Conservation (phyloP, 2,797 vertebrate species). For the Hypotaenidia philippensis region DNA sequence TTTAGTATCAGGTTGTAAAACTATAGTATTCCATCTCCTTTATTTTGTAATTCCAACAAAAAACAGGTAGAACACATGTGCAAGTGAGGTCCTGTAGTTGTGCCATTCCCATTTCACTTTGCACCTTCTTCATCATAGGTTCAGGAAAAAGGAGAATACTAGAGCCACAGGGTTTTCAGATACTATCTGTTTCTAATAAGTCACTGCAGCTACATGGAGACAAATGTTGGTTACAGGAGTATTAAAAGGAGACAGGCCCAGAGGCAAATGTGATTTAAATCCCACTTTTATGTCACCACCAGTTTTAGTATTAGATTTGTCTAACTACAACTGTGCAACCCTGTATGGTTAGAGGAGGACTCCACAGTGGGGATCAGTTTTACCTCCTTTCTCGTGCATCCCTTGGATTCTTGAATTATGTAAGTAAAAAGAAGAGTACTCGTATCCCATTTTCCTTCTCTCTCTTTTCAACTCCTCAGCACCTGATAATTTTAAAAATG, state of each 20-base stretch:
- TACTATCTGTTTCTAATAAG: background rate
- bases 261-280: background rate
- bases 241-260: background rate
- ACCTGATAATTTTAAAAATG: background rate
- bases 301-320: background rate
- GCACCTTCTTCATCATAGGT: background rate
- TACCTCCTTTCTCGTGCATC: background rate
- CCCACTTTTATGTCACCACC: background rate
- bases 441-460: background rate
- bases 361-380: background rate
- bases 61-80: background rate
- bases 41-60: background rate
- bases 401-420: background rate
- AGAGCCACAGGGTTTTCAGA: background rate
- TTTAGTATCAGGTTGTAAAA: background rate
- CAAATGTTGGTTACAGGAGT: background rate
- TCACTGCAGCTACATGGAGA: background rate
- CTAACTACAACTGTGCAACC: background rate
- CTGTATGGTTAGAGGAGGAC: background rate
- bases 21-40: background rate
- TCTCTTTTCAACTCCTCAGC: background rate
- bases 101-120: background rate
- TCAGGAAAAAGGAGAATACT: background rate
- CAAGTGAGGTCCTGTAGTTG: background rate
- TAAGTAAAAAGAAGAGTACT: background rate